A percentile compares a stretch with the other conserved stretches of the same genome.
Conservation (phyloP, 2,888 invertebrate genomes). For the Phortica okadai region DNA sequence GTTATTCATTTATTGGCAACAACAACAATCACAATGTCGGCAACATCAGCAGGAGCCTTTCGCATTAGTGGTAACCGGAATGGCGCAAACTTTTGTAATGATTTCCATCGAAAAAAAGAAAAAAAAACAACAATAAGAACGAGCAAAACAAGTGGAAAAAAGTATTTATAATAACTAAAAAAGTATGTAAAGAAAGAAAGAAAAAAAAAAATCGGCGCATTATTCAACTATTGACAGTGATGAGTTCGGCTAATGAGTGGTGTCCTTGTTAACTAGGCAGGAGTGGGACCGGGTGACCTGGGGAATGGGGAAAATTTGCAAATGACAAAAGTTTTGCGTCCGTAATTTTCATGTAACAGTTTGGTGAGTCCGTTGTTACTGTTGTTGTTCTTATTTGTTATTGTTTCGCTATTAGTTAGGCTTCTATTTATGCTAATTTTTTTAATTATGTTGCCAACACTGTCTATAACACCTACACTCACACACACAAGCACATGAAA, state of each 20-base stretch:
- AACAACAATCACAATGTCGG: neutral
- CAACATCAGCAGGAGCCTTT: neutral
- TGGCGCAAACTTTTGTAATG: conserved; percentile 66
- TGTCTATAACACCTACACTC: conserved; percentile 29
- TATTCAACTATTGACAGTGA: conserved; percentile 68
- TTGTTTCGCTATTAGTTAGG: neutral
- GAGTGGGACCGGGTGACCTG: neutral
- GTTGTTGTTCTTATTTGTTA: conserved; percentile 37
- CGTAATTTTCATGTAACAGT: conserved; percentile 36
- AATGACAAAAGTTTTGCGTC: conserved; percentile 63
- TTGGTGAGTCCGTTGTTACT: conserved; percentile 29
- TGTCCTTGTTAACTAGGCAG: conserved; percentile 29
- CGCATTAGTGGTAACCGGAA: conserved; percentile 16
- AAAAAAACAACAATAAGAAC: conserved; percentile 4
- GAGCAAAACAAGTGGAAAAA: neutral
- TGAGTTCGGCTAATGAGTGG: conserved; percentile 68
- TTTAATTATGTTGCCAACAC: conserved; percentile 21
- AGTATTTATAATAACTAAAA: conserved; percentile 20
- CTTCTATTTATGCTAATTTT: conserved; percentile 12
- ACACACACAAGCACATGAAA: neutral
- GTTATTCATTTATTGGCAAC: conserved; percentile 67
- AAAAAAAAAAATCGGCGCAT: conserved; percentile 42
- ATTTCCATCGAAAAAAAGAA: conserved; percentile 46
- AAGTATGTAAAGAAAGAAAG: neutral
- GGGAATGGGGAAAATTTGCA: conserved; percentile 42